Conservation (phyloP, 2,888 invertebrate species). For the Synergus japonicus region DNA sequence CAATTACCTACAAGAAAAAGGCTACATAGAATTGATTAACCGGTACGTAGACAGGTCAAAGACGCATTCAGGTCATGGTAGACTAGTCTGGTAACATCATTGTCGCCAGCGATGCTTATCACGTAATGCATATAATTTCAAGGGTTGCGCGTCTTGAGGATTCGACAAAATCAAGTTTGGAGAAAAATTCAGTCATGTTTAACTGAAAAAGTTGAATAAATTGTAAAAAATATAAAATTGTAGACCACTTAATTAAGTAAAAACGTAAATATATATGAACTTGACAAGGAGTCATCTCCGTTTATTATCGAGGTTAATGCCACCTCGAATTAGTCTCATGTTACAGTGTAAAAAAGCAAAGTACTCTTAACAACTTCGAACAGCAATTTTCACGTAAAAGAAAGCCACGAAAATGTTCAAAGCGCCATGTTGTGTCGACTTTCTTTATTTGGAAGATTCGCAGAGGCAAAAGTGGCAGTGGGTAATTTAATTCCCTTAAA, state of each 20-base stretch:
- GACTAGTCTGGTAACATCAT: constrained; percentile 39
- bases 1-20: too few relatives aligned
- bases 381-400: constrained; percentile 32
- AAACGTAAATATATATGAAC: background rate
- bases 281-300: background rate
- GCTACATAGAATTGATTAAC: background rate
- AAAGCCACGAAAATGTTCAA: constrained; percentile 10
- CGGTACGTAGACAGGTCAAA: background rate
- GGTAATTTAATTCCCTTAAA: constrained; percentile 28
- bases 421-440: background rate
- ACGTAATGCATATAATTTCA: constrained; percentile 18
- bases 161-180: too few relatives aligned
- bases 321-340: constrained; percentile 15
- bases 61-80: constrained; percentile 47
- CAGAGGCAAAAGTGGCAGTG: constrained; percentile 26
- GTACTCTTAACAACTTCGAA: background rate
- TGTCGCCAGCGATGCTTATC: constrained; percentile 42
- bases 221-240: background rate
- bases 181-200: background rate
- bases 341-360: background rate
- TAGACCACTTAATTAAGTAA: background rate
- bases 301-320: constrained; percentile 32
- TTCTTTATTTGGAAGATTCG: constrained; percentile 34
- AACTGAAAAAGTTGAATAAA: background rate
- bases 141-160: too few relatives aligned